phyloP scores from a whole-genome alignment of 2,113 vertebrate species.

The Dascyllus trimaculatus region DNA sequence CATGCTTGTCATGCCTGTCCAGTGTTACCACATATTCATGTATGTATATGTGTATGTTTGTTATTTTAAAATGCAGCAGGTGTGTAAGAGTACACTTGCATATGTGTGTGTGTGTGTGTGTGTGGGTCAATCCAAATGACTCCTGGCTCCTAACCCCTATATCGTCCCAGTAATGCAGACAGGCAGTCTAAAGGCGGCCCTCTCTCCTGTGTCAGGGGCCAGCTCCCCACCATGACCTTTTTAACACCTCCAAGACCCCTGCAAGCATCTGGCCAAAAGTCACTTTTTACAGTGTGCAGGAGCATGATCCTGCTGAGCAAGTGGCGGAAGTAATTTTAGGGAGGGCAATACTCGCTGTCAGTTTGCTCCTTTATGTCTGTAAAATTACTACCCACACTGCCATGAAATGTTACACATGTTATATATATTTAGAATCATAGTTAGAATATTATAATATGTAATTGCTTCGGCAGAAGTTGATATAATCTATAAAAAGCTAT shows the following conservation, averaged over 20 bases:
- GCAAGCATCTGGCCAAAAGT: conserved; percentile 62
- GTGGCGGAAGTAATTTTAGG: conserved; percentile 2
- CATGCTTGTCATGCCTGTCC: conserved; percentile 17
- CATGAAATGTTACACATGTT: too few relatives aligned
- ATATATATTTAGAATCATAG: too few relatives aligned
- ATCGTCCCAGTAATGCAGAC: conserved; percentile 74
- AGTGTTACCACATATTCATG: conserved; percentile 12
- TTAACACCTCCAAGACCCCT: conserved; percentile 71
- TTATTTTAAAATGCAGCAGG: conserved; percentile 70
- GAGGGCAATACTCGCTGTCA: background rate
- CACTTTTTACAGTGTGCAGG: conserved; percentile 53
- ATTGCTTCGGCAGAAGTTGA: too few relatives aligned
- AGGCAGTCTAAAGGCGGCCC: conserved; percentile 61
- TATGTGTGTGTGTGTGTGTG: conserved; percentile 6
- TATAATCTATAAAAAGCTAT: too few relatives aligned
- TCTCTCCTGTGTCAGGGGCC: conserved; percentile 57
- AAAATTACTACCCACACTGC: background rate
- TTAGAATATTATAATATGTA: too few relatives aligned
- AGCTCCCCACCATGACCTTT: conserved; percentile 58
- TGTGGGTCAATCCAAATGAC: conserved; percentile 51
- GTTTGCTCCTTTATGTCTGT: background rate
- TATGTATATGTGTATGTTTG: conserved; percentile 33
- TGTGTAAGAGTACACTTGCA: conserved; percentile 26
- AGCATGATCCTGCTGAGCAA: conserved; percentile 14
- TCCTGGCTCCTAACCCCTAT: conserved; percentile 57